Evolutionary conservation across 2,797 vertebrate species (phyloP).

Genomic region (Cyprinodon diabolis): DNA sequence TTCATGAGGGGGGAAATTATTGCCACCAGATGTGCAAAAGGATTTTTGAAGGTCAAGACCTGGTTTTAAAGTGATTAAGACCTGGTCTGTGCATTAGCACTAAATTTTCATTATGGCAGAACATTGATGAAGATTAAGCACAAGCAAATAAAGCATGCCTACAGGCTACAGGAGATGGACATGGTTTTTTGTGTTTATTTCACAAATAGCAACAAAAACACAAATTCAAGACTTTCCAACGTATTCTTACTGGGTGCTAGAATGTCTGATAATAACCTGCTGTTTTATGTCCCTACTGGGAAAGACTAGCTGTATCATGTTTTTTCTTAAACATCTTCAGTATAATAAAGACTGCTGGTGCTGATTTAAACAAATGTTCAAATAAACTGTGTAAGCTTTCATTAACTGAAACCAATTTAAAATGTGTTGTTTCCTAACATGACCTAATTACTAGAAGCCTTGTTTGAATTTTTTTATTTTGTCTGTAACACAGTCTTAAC

Average conservation of each 20-base stretch:
- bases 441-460: not conserved
- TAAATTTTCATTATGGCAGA: not conserved
- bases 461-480: not conserved
- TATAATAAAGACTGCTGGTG: not conserved
- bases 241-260: slow-evolving; percentile 12
- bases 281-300: slow-evolving; percentile 41
- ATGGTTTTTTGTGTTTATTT: slow-evolving; percentile 20
- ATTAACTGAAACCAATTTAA: not conserved
- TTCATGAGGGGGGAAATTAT: not conserved
- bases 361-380: not conserved
- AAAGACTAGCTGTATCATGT: not conserved
- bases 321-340: not conserved
- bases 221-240: slow-evolving; percentile 32
- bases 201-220: slow-evolving; percentile 38
- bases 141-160: not conserved
- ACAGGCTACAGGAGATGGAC: not conserved
- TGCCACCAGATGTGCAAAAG: not conserved
- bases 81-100: not conserved
- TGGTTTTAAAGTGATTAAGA: not conserved
- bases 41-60: not conserved
- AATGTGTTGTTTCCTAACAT: not conserved
- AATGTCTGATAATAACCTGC: slow-evolving; percentile 16
- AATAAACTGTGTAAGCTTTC: not conserved
- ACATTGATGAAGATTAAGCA: not conserved
- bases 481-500: not conserved